Base-by-base conservation (phyloP, 1,140 invertebrate species). In the Pseudachorutes palmiensis region DNA sequence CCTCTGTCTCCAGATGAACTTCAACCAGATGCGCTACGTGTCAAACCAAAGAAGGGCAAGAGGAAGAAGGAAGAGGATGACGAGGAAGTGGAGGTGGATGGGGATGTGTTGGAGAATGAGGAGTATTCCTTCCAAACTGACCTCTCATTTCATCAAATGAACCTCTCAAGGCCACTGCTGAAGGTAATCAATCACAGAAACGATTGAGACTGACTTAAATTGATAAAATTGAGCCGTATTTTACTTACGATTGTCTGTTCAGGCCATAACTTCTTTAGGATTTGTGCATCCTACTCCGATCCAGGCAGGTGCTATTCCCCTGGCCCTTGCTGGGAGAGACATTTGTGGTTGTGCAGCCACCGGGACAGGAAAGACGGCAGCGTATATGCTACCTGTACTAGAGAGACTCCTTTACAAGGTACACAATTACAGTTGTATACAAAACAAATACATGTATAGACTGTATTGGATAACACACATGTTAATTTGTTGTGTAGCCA, bases 361-460 rank as follows among this genome's bases (percentile, higher is more conserved):
- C 0, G 97, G 96, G 45, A 98, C 96, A 3, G 96, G 95, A 32
- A 99, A 99, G 84, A 99, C 97, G 1, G 92, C 93, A 0, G 96
- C 96, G 0, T 99, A 98, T 77, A 97, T 99, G 92, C 80, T 99
- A 68, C 97, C 97, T 2, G 95, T 95, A 31, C 76, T 99, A 28
- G 97, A 99, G 80, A 82, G 97, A 72, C 81, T 99, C 62, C 77
- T 98, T 1, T 97, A 91, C 76, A 87, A 73, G 67, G 72, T 73
- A 68, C 80, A 69, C 79, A 82, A 2, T 78, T 78, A 61, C 72
- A n/a, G 5, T 24, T 29, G 55, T 9, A 49, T 24, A 65, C 64
- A 2, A 59, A 26, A n/a, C 58, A 58, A 55, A 22, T 68, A 22
- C 49, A 14, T 58, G 51, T 41, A 32, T 60, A 3, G 29, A n/a